Base-by-base conservation (phyloP, 2,113 vertebrate genomes). In the Balaeniceps rex region DNA sequence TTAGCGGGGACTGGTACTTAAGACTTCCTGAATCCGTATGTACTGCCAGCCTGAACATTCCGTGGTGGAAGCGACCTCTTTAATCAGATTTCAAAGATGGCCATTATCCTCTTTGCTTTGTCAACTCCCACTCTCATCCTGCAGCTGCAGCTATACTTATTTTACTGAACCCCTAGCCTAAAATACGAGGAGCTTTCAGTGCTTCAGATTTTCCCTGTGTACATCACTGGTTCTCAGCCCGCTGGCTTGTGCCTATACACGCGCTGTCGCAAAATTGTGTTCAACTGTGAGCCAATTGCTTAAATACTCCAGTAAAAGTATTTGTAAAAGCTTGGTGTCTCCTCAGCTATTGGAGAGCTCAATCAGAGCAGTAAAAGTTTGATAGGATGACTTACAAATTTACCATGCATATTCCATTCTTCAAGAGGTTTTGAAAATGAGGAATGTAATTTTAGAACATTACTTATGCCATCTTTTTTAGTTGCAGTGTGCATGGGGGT, bases 91-190 rank as follows among this genome's bases (percentile, higher is more conserved):
- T 91, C 81, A 57, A 25, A 66, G 83, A 60, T 36, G 70, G 61
- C 65, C 22, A 19, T 95, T 96, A 89, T 87, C 65, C 61, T 71
- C 65, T 79, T 78, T 83, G 80, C n/a, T 69, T 52, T 87, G 52
- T 71, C 65, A 57, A 12, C 65, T 89, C 90, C 84, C 60, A 42
- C 81, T 91, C 60, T 63, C 60, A 36, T 91, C 81, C 44, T 79
- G 81, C 93, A 94, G 76, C 93, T 95, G 81, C 81, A 93, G 44
- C 66, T 83, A 12, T 46, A 14, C 68, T 85, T 60, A 47, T 87
- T 91, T 71, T 51, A 34, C 47, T 79, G 57, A 84, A 70, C 15
- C n/a, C 52, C 52, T 63, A 68, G n/a, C 77, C 65, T 94, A 36
- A 89, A 93, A 40, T 34, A 75, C 23, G 55, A 84, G 81, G 84